phyloP scores from a whole-genome alignment of 2,797 vertebrate species.

The Vireo griseus region DNA sequence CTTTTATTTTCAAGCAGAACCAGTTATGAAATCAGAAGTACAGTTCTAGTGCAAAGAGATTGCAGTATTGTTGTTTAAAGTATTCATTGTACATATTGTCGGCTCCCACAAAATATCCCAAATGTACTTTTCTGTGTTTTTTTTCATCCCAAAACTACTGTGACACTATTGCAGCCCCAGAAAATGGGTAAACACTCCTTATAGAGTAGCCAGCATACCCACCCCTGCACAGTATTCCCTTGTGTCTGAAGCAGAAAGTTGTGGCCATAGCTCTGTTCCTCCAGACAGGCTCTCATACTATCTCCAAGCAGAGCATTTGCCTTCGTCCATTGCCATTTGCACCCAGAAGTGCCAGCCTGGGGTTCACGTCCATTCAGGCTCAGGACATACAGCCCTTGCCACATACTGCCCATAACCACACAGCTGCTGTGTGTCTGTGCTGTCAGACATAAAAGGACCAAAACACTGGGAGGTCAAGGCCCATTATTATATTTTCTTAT shows the following conservation, averaged over 20 bases:
- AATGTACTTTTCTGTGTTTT: background rate
- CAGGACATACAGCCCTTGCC: background rate
- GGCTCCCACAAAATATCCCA: background rate
- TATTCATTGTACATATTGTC: background rate
- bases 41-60: background rate
- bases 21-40: background rate
- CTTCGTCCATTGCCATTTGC: background rate
- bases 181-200: accelerated
- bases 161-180: background rate
- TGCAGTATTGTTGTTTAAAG: background rate
- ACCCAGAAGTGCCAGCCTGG: background rate
- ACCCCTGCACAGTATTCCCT: accelerated
- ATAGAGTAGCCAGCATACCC: accelerated
- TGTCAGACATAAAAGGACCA: background rate
- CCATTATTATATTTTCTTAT: background rate
- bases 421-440: background rate
- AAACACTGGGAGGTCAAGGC: background rate
- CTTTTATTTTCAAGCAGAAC: background rate
- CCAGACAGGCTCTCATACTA: background rate
- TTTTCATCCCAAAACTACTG: background rate
- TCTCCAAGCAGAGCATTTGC: accelerated
- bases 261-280: background rate
- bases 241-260: accelerated
- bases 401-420: accelerated
- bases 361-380: accelerated